These are phyloP conservation scores for Marronus borbonicus DNA, from an alignment of 2,888 invertebrate species.

Conservation along the genomic window DNA sequence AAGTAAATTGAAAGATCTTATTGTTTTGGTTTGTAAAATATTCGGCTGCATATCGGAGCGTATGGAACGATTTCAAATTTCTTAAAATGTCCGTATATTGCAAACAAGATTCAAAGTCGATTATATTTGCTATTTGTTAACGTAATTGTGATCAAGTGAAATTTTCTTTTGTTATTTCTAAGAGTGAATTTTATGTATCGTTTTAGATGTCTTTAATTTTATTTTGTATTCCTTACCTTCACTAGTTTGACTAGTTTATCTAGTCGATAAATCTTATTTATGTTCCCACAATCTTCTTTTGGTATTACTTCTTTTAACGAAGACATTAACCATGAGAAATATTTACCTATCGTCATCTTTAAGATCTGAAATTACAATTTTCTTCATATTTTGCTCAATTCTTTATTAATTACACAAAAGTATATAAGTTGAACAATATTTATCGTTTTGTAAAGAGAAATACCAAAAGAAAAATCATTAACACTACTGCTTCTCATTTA, in stretches of 20 bases:
- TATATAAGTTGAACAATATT: too few species aligned
- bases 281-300: not conserved
- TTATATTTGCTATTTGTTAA: constrained; percentile 11
- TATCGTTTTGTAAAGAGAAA: not conserved
- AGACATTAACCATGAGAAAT: too few species aligned
- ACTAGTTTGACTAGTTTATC: constrained; percentile 28
- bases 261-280: constrained; percentile 2
- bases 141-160: constrained; percentile 12
- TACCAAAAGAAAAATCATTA: not conserved
- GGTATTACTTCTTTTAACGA: not conserved
- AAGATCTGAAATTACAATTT: too few species aligned
- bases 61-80: too few species aligned
- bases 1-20: too few species aligned
- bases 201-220: constrained; percentile 24
- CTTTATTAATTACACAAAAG: too few species aligned
- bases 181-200: not conserved
- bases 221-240: constrained; percentile 23
- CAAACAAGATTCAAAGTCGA: not conserved
- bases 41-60: too few species aligned
- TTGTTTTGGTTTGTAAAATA: too few species aligned
- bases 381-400: too few species aligned
- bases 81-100: too few species aligned
- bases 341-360: too few species aligned
- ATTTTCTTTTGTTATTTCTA: constrained; percentile 5
- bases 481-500: not conserved